Evolutionary conservation across 1,140 invertebrate genomes (phyloP).

Genomic region (Diorhabda sublineata): DNA sequence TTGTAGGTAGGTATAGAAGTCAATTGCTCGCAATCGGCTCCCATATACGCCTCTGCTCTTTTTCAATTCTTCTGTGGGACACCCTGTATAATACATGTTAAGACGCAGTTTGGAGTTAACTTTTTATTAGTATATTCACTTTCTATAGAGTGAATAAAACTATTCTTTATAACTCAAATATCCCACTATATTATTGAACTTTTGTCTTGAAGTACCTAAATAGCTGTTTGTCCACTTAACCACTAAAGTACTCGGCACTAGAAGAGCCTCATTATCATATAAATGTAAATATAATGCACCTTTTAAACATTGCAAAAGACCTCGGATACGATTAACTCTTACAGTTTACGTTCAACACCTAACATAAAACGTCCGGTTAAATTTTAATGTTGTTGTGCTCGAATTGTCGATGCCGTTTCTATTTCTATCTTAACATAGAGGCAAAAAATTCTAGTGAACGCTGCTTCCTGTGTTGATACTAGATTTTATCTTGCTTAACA

Average conservation of each 20-base stretch:
- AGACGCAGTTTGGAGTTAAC: too few relatives aligned
- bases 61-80: too few relatives aligned
- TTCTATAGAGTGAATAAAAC: not conserved
- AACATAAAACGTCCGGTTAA: slow-evolving; percentile 18
- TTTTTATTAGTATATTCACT: too few relatives aligned
- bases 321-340: slow-evolving; percentile 22
- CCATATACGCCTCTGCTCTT: too few relatives aligned
- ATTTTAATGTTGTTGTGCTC: slow-evolving; percentile 1
- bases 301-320: slow-evolving; percentile 26
- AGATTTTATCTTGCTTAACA: too few relatives aligned
- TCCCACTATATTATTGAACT: slow-evolving; percentile 24
- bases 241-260: slow-evolving; percentile 21
- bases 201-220: slow-evolving; percentile 19
- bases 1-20: too few relatives aligned
- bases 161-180: slow-evolving; percentile 28
- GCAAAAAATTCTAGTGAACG: too few relatives aligned
- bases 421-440: too few relatives aligned
- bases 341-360: slow-evolving; percentile 23
- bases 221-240: slow-evolving; percentile 30
- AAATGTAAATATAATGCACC: slow-evolving; percentile 31
- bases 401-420: too few relatives aligned
- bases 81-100: too few relatives aligned
- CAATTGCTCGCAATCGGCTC: too few relatives aligned
- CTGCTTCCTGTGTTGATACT: too few relatives aligned
- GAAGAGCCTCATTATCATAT: slow-evolving; percentile 28